A percentile compares a stretch with the other conserved stretches of the same genome.
These are phyloP conservation scores for Rhabdomys dilectus DNA, from an alignment of 2,113 vertebrate species.

Conservation along the genomic window DNA sequence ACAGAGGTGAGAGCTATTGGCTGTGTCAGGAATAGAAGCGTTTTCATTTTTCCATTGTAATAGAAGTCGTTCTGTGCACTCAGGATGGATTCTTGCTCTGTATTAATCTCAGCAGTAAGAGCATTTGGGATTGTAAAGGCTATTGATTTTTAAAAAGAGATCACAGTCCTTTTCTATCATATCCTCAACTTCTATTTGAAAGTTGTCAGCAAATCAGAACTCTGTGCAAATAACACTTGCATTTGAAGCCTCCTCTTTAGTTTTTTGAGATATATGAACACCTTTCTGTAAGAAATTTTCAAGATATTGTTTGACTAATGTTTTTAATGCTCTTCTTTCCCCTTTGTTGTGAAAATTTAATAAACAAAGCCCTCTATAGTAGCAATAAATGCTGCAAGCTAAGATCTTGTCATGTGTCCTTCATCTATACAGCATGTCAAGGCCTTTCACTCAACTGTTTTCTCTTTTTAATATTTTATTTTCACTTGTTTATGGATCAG, in stretches of 20 bases:
- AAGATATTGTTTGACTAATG: slow-evolving; percentile 19
- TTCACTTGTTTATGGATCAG: neutral
- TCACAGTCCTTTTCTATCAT: slow-evolving; percentile 75
- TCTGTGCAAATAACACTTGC: slow-evolving; percentile 60
- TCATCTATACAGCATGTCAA: neutral
- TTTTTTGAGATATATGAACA: slow-evolving; percentile 28
- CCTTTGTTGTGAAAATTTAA: neutral
- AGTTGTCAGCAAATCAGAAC: slow-evolving; percentile 80
- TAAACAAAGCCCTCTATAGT: neutral
- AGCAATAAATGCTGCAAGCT: neutral
- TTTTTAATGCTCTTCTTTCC: neutral
- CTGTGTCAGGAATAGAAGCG: slow-evolving; percentile 86
- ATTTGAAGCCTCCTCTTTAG: slow-evolving; percentile 50
- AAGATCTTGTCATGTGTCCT: too few species aligned
- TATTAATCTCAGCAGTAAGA: slow-evolving; percentile 89
- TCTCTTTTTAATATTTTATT: neutral
- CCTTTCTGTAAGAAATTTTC: neutral
- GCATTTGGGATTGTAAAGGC: slow-evolving; percentile 85
- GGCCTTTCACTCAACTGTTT: neutral
- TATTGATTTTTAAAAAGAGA: slow-evolving; percentile 85
- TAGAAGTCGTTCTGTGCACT: slow-evolving; percentile 87
- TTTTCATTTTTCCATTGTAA: slow-evolving; percentile 91
- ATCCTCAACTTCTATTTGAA: slow-evolving; percentile 83
- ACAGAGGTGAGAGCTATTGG: slow-evolving; percentile 88
- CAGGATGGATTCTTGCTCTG: slow-evolving; percentile 88